Conservation (phyloP, 2,113 vertebrate genomes). For the Mungos mungo region DNA sequence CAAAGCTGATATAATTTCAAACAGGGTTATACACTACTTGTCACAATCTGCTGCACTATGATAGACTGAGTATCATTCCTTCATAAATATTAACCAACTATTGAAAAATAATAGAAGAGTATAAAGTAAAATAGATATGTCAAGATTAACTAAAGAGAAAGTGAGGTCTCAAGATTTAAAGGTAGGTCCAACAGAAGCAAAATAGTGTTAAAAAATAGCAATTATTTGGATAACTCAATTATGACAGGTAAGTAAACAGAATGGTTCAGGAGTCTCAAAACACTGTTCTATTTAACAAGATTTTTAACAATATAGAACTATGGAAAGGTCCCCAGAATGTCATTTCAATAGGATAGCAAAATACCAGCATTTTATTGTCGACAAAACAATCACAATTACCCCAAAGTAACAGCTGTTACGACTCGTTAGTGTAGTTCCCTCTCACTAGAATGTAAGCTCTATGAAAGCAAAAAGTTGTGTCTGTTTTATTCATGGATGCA, state of each 20-base stretch:
- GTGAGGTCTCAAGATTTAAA: background rate
- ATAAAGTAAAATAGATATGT: background rate
- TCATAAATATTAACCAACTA: background rate
- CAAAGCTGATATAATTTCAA: background rate
- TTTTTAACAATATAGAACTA: background rate
- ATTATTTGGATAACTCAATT: background rate
- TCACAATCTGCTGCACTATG: background rate
- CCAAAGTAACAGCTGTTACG: background rate
- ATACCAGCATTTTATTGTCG: background rate
- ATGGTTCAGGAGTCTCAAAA: background rate
- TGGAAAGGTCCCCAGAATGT: background rate
- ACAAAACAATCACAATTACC: background rate
- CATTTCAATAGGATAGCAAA: conserved; percentile 43
- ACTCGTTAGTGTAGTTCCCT: background rate
- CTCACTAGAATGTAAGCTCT: background rate
- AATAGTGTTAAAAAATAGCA: background rate
- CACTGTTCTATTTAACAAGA: background rate
- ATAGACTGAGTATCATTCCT: background rate
- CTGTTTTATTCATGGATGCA: background rate
- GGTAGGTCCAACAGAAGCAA: background rate
- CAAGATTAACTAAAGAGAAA: background rate
- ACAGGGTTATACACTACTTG: background rate
- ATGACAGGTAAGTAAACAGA: conserved; percentile 17
- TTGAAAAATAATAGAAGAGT: background rate
- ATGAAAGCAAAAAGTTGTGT: background rate